Evolutionary conservation across 2,113 vertebrate species (phyloP).

Genomic region (Strix uralensis): DNA sequence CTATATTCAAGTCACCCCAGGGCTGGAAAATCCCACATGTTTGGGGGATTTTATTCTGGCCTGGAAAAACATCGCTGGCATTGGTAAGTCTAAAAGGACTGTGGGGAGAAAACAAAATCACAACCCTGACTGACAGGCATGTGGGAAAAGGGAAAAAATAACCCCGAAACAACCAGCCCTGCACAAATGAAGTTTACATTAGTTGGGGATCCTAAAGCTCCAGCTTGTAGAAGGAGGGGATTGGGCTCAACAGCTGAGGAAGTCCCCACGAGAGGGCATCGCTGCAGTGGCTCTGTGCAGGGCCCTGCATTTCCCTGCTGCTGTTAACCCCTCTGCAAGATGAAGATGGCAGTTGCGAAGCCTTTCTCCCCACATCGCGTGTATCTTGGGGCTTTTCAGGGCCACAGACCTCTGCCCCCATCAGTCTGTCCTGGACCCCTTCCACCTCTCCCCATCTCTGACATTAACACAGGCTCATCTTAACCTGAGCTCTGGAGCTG

Average conservation of each 20-base stretch:
- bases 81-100: neutral
- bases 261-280: slow-evolving; percentile 28
- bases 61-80: neutral
- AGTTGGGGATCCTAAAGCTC: neutral
- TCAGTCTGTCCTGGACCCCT: neutral
- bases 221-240: neutral
- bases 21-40: neutral
- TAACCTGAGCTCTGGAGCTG: neutral
- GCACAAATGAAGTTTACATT: neutral
- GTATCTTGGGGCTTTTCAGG: neutral
- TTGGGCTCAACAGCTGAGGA: neutral
- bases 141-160: neutral
- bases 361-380: fast-evolving
- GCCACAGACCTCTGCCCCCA: neutral
- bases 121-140: no score
- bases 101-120: neutral
- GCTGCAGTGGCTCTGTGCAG: neutral
- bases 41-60: neutral
- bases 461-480: neutral
- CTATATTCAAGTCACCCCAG: neutral
- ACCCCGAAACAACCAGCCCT: neutral
- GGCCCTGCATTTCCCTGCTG: neutral
- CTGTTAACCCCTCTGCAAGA: neutral
- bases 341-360: neutral
- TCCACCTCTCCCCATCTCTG: neutral